Conservation (phyloP, 2,888 invertebrate genomes). For the Clistopyga incitator region DNA sequence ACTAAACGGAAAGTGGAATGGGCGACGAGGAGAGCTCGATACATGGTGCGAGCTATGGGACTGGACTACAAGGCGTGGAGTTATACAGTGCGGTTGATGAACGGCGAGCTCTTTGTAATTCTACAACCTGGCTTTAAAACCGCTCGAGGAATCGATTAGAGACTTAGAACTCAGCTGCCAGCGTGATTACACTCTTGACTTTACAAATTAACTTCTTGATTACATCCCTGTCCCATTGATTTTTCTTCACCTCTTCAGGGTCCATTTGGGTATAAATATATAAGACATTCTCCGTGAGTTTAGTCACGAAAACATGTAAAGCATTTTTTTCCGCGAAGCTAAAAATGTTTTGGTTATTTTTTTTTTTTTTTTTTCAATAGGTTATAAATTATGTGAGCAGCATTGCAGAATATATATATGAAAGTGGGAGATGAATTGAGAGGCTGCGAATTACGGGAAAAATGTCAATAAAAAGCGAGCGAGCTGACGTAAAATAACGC, state of each 20-base stretch:
- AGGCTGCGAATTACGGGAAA: no score
- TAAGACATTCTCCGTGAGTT: no score
- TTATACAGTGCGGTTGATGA: slow-evolving; percentile 19
- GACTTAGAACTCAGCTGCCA: background rate
- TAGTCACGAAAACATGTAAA: no score
- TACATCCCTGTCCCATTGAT: background rate
- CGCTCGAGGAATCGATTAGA: background rate
- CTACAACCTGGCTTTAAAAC: slow-evolving; percentile 7
- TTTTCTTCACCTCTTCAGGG: background rate
- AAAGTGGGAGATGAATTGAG: no score
- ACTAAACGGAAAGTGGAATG: background rate
- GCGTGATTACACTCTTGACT: slow-evolving; percentile 8
- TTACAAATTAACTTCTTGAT: slow-evolving; percentile 16
- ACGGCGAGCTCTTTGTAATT: slow-evolving; percentile 20
- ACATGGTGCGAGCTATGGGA: background rate
- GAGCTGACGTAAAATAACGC: no score
- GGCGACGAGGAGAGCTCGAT: background rate
- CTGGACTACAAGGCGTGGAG: slow-evolving; percentile 10
- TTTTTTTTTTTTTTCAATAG: no score
- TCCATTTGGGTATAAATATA: background rate
- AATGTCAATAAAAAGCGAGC: no score
- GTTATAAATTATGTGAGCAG: no score
- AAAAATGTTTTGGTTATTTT: no score
- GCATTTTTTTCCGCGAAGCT: no score
- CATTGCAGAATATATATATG: no score